Base-by-base conservation (phyloP, 2,113 vertebrate species). In the Cyprinus carpio region DNA sequence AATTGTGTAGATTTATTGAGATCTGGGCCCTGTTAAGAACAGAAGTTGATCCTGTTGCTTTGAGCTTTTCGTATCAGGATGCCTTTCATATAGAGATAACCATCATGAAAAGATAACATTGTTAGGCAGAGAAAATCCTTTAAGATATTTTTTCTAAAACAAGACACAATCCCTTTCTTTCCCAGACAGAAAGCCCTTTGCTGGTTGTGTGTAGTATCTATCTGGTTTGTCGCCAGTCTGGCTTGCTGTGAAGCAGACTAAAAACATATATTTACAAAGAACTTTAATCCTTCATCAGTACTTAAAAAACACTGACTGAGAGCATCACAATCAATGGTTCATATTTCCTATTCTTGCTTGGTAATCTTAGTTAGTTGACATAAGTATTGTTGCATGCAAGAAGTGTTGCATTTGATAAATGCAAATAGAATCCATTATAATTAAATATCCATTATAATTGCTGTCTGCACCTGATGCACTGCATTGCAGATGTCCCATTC, bases 141-240 rank as follows among this genome's bases (percentile, higher is more conserved):
- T 65, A 20, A 65, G n/a, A 81, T 64, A 15, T 80, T 62, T 80
- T 80, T 80, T 80, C 58, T 27, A 40, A 64, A 64, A 64, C 23
- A 64, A 64, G 13, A 64, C 78, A 25, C 34, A 64, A 64, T 27
- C 37, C 37, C n/a, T 64, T 64, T 62, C 12, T 76, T 54, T 54
- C 46, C 6, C 25, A 49, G 75, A 76, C 75, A 74, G 23, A 74
- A 71, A 13, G 40, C 37, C 9, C 16, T 43, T 43, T 72, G 69
- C 37, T 58, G 10, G 31, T 69, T 34, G 65, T 18, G 29, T 67
- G 64, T 16, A 75, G 25, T 31, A 31, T 31, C 16, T 56, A n/a
- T 23, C 75, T 76, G 27, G 27, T 54, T 76, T 0, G 4, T 27
- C 18, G 2, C 4, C 75, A 34, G 10, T 56, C 27, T 56, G 75